Conservation (phyloP, 2,888 invertebrate species). For the Homarus gammarus region DNA sequence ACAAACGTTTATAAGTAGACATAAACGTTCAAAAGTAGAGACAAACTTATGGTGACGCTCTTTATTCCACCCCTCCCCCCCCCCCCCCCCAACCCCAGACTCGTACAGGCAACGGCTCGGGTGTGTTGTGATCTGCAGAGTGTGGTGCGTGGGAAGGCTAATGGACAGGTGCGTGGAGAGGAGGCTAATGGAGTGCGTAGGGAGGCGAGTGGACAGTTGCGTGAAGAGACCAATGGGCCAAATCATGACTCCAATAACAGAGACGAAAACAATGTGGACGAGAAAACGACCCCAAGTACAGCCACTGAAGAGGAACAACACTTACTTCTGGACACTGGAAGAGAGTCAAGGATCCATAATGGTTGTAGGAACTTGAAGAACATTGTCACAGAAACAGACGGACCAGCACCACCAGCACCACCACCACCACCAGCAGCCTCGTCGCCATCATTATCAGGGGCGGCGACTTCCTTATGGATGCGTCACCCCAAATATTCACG, state of each 20-base stretch:
- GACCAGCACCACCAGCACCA: background rate
- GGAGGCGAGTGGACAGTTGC: background rate
- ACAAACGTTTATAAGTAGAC: no score
- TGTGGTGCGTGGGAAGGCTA: background rate
- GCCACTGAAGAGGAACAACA: no score
- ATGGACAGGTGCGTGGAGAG: no score
- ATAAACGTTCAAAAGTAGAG: no score
- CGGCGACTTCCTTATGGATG: background rate
- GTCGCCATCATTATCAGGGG: background rate
- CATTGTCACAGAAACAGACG: background rate
- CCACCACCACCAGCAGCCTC: no score
- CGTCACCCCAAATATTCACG: background rate
- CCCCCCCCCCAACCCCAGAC: no score
- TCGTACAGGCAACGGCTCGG: slow-evolving; percentile 52
- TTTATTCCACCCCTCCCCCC: no score
- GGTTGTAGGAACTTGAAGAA: background rate
- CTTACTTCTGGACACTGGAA: background rate
- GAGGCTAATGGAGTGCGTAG: no score
- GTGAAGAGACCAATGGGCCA: no score
- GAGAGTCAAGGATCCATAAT: background rate
- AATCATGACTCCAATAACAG: no score
- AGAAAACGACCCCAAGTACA: no score
- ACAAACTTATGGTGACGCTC: background rate
- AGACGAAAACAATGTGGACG: background rate
- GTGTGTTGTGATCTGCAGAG: slow-evolving; percentile 19